A percentile compares a stretch with the other conserved stretches of the same genome.
Evolutionary conservation across 35 echinoderm and acorn worm genomes (phyloP).

Genomic region (Holothuria glaberrima): DNA sequence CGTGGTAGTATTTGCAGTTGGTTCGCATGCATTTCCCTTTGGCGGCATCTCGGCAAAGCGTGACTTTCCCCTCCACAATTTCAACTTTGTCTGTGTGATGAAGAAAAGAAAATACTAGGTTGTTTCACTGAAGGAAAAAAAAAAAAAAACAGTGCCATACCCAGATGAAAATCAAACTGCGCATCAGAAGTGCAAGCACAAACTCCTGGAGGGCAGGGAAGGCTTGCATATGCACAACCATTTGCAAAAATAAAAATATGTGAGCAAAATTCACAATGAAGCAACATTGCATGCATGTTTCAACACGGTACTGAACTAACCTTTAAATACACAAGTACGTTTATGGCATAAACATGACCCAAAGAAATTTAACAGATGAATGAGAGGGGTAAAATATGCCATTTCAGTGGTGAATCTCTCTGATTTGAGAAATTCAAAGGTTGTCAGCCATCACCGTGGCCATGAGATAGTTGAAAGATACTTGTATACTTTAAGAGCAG

Average conservation of each 20-base stretch:
- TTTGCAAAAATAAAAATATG: conserved; percentile 11
- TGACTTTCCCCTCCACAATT: conserved; percentile 98
- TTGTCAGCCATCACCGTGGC: too few relatives aligned
- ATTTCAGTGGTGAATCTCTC: too few relatives aligned
- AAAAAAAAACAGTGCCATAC: conserved; percentile 30
- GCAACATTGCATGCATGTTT: conserved; percentile 42
- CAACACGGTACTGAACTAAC: too few relatives aligned
- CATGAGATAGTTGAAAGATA: too few relatives aligned
- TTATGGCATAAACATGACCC: too few relatives aligned
- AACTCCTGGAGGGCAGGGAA: conserved; percentile 14
- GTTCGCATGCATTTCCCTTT: conserved; percentile 99
- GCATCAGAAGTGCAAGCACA: conserved; percentile 25
- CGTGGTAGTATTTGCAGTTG: conserved; percentile 99
- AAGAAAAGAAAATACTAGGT: conserved; percentile 58
- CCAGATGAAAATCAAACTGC: neutral
- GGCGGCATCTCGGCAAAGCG: conserved; percentile 96
- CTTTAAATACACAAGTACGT: too few relatives aligned
- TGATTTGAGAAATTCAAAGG: too few relatives aligned
- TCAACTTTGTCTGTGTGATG: conserved; percentile 93
- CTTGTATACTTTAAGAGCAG: too few relatives aligned
- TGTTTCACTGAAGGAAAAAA: neutral
- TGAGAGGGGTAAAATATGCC: too few relatives aligned
- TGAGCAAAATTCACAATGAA: conserved; percentile 42
- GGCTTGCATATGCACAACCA: conserved; percentile 12
- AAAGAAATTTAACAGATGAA: too few relatives aligned